Evolutionary conservation across 2,888 invertebrate species (phyloP), one percentile per base, ranked within the genome.

Genomic region (Hermaeophaga mercurialis): DNA sequence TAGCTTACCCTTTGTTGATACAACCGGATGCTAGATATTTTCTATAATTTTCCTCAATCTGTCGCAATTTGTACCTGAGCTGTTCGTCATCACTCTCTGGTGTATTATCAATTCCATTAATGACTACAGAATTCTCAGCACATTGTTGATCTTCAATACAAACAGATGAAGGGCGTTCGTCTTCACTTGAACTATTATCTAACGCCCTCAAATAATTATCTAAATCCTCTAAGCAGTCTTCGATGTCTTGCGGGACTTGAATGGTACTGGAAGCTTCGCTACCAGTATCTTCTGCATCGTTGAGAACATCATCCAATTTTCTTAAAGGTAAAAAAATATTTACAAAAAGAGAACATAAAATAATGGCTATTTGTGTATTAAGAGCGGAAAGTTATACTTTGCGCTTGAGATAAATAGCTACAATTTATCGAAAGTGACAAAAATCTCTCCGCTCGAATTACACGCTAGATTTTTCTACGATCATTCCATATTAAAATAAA

Each of bases 291-390:
- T 70, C 68, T 17, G 66, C 65, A 8, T 68, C 69, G 66, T 85
- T 82, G 64, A 85, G 72, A 56, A 84, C 80, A 71, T 83, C 81
- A 72, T 85, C 85, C 61, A 85, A 74, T 70, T 82, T 82, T 66
- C 39, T 39, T 9, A 5, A 39, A 39, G 1, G 8, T 11, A 19
- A n/a, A 12, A 34, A 34, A 3, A 34, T 15, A 33, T 5, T 3
- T 34, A 34, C 34, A 34, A 14, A 34, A n/a, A n/a, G n/a, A n/a
- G n/a, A n/a, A n/a, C n/a, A n/a, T n/a, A n/a, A n/a, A n/a, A n/a
- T n/a, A n/a, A n/a, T n/a, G n/a, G n/a, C n/a, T n/a, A n/a, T n/a
- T n/a, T n/a, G n/a, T n/a, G n/a, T n/a, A n/a, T n/a, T n/a, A n/a
- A n/a, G n/a, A n/a, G n/a, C n/a, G n/a, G n/a, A n/a, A n/a, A n/a